Evolutionary conservation across 2,797 vertebrate species (phyloP), one percentile per base, ranked within the genome.

Genomic region (Phoebastria nigripes): DNA sequence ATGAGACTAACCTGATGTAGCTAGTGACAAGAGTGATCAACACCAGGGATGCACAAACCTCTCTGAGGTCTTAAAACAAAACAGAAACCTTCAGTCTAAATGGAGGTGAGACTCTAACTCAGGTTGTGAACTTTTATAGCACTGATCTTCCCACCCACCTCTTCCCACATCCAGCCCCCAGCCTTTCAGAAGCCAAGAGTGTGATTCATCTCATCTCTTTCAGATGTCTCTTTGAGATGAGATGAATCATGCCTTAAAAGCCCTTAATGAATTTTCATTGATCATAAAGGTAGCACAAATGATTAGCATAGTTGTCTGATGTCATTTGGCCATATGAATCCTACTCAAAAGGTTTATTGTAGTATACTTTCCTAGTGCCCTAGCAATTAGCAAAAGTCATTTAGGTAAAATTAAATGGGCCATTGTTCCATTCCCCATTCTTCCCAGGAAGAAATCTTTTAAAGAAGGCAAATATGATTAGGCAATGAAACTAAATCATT

Each of bases 191-290:
- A 87, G 26, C 31, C 15, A 55, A 35, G 55, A 73, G 14, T 16
- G 31, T 96, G 93, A 96, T 93, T 97, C 92, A 96, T 61, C 31
- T 79, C 20, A 51, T 87, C 28, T 72, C 70, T 95, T 93, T 94
- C 71, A 96, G 47, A 37, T 95, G 63, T 89, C 88, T 82, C 55
- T 52, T 46, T 89, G 69, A 94, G 82, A 78, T 88, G 56, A 84
- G 47, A 77, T 96, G 92, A 96, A 91, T 97, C 94, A 96, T 80
- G 6, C n/a, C 89, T 87, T 89, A 89, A 95, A 95, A 93, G 71
- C 72, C 71, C 58, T 87, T 96, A 97, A 71, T 93, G 66, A 89
- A 85, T 92, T 93, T 77, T 66, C 71, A 74, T 65, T 93, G 83
- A 74, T 93, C 9, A 0, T 82, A 49, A 59, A 87, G n/a, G n/a